phyloP scores from a whole-genome alignment of 1,140 invertebrate species.

The Rhynchophorus ferrugineus region DNA sequence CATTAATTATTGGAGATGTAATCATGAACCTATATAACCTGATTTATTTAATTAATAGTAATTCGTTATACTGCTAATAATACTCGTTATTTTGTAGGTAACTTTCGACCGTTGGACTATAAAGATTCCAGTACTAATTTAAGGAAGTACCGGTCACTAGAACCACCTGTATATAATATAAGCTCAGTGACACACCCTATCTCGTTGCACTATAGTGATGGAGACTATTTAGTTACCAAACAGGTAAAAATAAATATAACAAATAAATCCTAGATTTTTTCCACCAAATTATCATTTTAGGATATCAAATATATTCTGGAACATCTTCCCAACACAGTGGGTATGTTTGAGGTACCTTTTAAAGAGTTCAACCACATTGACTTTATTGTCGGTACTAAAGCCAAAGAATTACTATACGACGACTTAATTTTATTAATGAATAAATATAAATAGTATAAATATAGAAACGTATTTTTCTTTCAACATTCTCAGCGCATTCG shows the following conservation, averaged over 20 bases:
- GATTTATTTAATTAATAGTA: no score
- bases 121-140: conserved; percentile 17
- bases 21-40: no score
- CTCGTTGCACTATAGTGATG: conserved; percentile 52
- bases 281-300: conserved; percentile 33
- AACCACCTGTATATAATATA: conserved; percentile 52
- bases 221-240: conserved; percentile 51
- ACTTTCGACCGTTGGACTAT: conserved; percentile 24
- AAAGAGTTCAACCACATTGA: conserved; percentile 62
- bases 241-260: conserved; percentile 30
- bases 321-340: conserved; percentile 43
- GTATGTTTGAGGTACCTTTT: conserved; percentile 45
- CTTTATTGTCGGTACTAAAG: conserved; percentile 57
- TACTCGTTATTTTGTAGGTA: no score
- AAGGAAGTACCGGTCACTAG: conserved; percentile 28
- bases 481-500: no score
- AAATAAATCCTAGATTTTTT: conserved; percentile 14
- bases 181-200: conserved; percentile 56
- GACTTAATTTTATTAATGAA: conserved; percentile 35
- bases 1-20: no score
- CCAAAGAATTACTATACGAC: conserved; percentile 51
- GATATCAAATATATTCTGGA: conserved; percentile 52
- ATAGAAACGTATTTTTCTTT: no score
- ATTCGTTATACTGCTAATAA: no score
- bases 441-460: conserved; percentile 28